A percentile compares a stretch with the other conserved stretches of the same genome.
Evolutionary conservation across 2,888 invertebrate genomes (phyloP).

Genomic region (Eumerus sabulonum): DNA sequence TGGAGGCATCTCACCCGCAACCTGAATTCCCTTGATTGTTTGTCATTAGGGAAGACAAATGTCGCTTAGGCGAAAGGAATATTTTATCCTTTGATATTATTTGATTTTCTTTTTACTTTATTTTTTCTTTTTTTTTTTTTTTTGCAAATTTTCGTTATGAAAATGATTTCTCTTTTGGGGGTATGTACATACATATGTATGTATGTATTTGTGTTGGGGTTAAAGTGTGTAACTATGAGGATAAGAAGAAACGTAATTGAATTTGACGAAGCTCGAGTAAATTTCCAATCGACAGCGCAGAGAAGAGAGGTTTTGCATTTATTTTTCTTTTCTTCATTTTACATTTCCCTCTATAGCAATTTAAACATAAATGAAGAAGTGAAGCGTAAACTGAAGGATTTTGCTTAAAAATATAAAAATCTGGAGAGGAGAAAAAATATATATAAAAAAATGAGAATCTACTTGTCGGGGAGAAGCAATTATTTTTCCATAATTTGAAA

Average conservation of each 20-base stretch:
- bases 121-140: neutral
- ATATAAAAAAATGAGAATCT: too few species aligned
- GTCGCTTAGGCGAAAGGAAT: slow-evolving; percentile 25
- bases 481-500: too few species aligned
- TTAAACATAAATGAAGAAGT: too few species aligned
- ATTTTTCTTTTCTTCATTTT: neutral
- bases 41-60: slow-evolving; percentile 34
- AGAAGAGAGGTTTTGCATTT: slow-evolving; percentile 5
- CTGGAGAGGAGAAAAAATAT: too few species aligned
- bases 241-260: slow-evolving; percentile 26
- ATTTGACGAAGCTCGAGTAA: slow-evolving; percentile 10
- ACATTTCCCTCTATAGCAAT: too few species aligned
- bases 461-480: too few species aligned
- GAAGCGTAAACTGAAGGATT: too few species aligned
- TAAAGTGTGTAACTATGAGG: too few species aligned
- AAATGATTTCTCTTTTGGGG: neutral
- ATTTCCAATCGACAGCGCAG: slow-evolving; percentile 25
- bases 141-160: too few species aligned
- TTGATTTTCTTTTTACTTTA: neutral
- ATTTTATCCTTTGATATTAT: slow-evolving; percentile 35
- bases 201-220: neutral
- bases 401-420: too few species aligned
- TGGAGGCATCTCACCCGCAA: neutral
- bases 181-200: neutral
- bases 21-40: slow-evolving; percentile 11